A percentile compares a stretch with the other conserved stretches of the same genome.
phyloP scores from a whole-genome alignment of 23 tunicate genomes.

The Clavelina lepadiformis region DNA sequence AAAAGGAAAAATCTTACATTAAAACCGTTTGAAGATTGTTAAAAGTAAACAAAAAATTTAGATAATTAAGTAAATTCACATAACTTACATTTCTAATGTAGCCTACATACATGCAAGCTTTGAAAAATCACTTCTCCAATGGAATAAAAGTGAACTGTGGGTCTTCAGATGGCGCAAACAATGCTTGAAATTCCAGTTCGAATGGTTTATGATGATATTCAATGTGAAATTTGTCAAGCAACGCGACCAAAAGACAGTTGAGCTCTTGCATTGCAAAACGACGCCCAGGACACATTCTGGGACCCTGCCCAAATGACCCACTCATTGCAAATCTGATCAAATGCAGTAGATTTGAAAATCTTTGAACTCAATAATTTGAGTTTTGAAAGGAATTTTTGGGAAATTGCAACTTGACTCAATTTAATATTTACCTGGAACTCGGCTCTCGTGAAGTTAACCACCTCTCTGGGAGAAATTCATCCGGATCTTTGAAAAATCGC shows the following conservation, averaged over 20 bases:
- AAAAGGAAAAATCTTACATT: too few species aligned
- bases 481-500: neutral
- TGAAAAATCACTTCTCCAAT: neutral
- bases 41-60: too few species aligned
- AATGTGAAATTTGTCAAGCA: conserved; percentile 16
- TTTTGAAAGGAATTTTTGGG: too few species aligned
- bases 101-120: too few species aligned
- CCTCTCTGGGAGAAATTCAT: neutral
- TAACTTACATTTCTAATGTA: too few species aligned
- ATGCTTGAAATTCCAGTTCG: conserved; percentile 9
- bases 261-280: conserved; percentile 43
- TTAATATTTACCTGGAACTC: too few species aligned
- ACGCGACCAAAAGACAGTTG: conserved; percentile 4
- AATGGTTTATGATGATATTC: conserved; percentile 56
- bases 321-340: conserved; percentile 33
- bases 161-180: conserved; percentile 24
- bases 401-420: too few species aligned
- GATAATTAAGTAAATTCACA: too few species aligned
- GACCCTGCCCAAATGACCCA: conserved; percentile 50
- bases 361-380: too few species aligned
- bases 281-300: conserved; percentile 49
- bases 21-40: too few species aligned
- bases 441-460: too few species aligned
- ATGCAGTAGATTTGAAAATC: neutral
- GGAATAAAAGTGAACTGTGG: conserved; percentile 54